Conservation (phyloP, 2,113 vertebrate genomes). For the Spea multiplicata region DNA sequence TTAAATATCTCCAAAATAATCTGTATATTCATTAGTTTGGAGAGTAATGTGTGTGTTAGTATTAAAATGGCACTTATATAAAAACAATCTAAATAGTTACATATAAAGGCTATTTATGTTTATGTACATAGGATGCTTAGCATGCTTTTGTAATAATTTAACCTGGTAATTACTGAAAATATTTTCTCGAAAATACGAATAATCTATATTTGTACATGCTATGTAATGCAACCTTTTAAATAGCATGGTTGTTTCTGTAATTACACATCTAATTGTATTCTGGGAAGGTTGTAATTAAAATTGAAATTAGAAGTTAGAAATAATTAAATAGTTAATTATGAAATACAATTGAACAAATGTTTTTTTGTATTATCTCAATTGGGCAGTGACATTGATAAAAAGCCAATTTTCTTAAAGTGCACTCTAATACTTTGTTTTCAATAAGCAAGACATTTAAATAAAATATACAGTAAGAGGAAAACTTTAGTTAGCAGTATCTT, state of each 20-base stretch:
- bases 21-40: no score
- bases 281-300: conserved; percentile 33
- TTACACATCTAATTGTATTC: conserved; percentile 33
- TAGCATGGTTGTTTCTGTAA: conserved; percentile 21
- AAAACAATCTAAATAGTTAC: no score
- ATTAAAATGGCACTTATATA: no score
- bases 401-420: background rate
- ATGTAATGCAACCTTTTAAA: conserved; percentile 10
- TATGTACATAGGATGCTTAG: no score
- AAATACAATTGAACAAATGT: conserved; percentile 20
- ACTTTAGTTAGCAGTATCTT: no score
- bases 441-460: background rate
- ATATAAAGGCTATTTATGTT: no score
- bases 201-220: background rate
- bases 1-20: no score
- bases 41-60: no score
- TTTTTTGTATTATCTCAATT: conserved; percentile 22
- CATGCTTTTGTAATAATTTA: background rate
- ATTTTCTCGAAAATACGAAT: background rate
- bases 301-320: conserved; percentile 37
- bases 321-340: conserved; percentile 40
- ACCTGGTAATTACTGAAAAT: background rate
- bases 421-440: background rate
- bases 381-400: conserved; percentile 1
- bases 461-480: no score